Base-by-base conservation (phyloP, 2,888 invertebrate species). In the Caenorhabditis doughertyi region DNA sequence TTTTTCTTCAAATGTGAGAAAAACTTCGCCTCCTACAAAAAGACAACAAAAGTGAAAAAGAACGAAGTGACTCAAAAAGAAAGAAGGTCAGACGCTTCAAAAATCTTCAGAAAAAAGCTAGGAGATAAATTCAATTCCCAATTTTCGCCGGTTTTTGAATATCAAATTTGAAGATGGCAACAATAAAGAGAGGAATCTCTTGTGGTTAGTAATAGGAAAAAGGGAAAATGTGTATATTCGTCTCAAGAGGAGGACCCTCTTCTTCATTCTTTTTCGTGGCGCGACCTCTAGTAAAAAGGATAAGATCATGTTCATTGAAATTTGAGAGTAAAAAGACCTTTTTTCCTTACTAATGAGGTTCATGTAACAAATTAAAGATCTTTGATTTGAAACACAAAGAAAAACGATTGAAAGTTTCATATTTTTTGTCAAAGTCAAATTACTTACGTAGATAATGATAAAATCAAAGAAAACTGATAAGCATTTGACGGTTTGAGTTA, bases 91-190 rank as follows among this genome's bases (percentile, higher is more conserved):
- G 44, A 60, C 47, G 39, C 39, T 25, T 72, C 49, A 47, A 18
- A 32, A 72, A 51, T 32, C 58, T 56, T 55, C 42, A 56, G 32
- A 42, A 18, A 32, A n/a, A n/a, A n/a, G n/a, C n/a, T n/a, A n/a
- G n/a, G n/a, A 21, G n/a, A 29, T 21, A 9, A 25, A 39, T 2
- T 53, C 5, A n/a, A 70, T 39, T 73, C 44, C 29, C 44, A 55
- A 62, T 80, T 72, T 35, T 18, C 21, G 32, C 25, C 29, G 25
- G 23, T 39, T 76, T 29, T 32, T 25, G 25, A 81, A 81, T 81
- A 81, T 74, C 56, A 62, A 81, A 81, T 80, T 80, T 80, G 67
- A 72, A n/a, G 67, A 58, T 39, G 72, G 53, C 72, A 60, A 72
- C 65, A 79, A 79, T 60, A 35, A 42, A 79, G 44, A n/a, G n/a